phyloP scores from a whole-genome alignment of 2,113 vertebrate species.

The Leucoraja erinaceus region DNA sequence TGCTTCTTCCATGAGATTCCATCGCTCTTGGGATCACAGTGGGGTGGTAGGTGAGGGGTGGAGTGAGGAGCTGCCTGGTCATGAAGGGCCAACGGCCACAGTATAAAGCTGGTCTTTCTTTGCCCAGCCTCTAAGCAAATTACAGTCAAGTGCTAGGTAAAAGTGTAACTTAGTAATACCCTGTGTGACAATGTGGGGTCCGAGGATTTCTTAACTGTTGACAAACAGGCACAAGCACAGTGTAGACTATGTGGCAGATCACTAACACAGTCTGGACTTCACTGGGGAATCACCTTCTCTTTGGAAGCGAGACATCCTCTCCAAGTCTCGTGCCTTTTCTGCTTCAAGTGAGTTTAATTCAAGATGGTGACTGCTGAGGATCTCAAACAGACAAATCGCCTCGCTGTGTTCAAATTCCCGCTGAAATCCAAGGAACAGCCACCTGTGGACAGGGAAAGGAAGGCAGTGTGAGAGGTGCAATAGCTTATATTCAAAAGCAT shows the following conservation, averaged over 20 bases:
- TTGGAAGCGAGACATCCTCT: conserved; percentile 14
- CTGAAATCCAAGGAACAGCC: conserved; percentile 72
- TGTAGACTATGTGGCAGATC: background rate
- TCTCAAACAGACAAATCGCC: conserved; percentile 67
- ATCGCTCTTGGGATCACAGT: no score
- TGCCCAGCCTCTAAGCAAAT: background rate
- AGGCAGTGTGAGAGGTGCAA: background rate
- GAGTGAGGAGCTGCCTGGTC: no score
- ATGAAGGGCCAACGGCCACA: no score
- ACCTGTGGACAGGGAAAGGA: conserved; percentile 51
- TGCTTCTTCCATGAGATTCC: no score
- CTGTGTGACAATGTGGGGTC: background rate
- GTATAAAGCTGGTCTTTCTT: background rate
- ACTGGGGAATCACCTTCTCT: background rate
- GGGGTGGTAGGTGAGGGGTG: no score
- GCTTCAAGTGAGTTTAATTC: conserved; percentile 11
- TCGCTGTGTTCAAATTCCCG: conserved; percentile 66
- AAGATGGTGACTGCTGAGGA: conserved; percentile 42
- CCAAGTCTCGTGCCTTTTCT: background rate
- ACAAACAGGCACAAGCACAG: background rate
- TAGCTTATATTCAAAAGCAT: background rate
- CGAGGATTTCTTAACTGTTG: background rate
- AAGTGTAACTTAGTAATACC: no score
- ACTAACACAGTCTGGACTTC: background rate
- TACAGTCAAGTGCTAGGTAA: background rate